phyloP scores from a whole-genome alignment of 2,888 invertebrate species.

The Lepeophtheirus nordmannii region DNA sequence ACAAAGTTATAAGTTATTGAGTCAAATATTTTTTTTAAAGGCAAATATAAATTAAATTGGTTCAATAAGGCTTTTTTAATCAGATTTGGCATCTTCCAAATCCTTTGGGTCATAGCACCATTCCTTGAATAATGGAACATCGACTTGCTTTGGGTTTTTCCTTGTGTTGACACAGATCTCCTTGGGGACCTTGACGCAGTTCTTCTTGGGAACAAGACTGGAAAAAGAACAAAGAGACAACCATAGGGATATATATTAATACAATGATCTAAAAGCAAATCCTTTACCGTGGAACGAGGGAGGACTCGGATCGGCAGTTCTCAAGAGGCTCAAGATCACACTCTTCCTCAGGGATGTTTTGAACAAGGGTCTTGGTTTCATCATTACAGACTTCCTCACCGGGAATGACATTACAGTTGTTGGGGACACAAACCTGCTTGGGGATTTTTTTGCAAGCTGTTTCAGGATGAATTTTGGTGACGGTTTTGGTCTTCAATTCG shows the following conservation, averaged over 20 bases:
- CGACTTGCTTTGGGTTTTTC: background rate
- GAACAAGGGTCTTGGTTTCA: background rate
- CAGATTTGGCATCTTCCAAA: background rate
- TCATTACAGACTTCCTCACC: background rate
- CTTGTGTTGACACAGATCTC: constrained; percentile 14
- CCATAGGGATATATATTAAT: too few species aligned
- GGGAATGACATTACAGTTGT: background rate
- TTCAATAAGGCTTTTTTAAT: background rate
- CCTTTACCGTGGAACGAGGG: background rate
- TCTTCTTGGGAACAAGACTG: background rate
- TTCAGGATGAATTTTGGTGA: background rate
- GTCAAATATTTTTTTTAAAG: too few species aligned
- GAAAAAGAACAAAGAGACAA: too few species aligned
- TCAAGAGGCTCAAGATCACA: background rate
- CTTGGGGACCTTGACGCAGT: constrained; percentile 9
- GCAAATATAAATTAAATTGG: background rate
- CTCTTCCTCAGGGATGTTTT: constrained; percentile 8
- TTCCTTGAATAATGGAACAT: background rate
- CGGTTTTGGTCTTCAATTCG: background rate
- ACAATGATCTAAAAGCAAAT: too few species aligned
- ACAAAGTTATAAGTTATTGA: too few species aligned
- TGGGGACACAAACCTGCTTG: background rate
- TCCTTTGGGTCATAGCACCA: constrained; percentile 5
- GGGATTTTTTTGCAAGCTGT: background rate
- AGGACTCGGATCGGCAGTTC: background rate